phyloP scores from a whole-genome alignment of 2,113 vertebrate species.

The Hippolais icterina region DNA sequence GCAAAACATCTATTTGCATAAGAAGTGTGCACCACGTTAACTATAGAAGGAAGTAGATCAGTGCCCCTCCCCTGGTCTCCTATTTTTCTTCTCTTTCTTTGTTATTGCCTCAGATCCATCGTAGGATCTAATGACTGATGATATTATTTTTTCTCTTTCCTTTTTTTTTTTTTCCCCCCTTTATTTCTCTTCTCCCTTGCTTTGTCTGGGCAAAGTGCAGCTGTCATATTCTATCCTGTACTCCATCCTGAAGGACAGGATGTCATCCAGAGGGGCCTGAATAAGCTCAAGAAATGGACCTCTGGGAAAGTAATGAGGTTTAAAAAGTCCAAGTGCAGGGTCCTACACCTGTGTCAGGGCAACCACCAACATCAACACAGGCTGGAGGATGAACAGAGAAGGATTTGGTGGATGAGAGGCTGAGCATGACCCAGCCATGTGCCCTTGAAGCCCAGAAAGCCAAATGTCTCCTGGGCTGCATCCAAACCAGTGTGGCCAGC shows the following conservation, averaged over 20 bases:
- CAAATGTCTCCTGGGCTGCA: accelerated
- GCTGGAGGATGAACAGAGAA: background rate
- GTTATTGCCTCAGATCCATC: background rate
- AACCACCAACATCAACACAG: background rate
- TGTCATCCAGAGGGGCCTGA: background rate
- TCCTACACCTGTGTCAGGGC: background rate
- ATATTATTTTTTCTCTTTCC: background rate
- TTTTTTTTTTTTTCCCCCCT: background rate
- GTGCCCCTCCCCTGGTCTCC: background rate
- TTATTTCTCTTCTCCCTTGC: background rate
- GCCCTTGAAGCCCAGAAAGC: background rate
- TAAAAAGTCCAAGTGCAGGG: background rate
- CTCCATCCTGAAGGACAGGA: background rate
- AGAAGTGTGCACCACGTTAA: background rate
- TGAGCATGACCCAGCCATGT: background rate
- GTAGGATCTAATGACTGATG: background rate
- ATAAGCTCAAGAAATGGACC: background rate
- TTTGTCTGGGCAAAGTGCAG: background rate
- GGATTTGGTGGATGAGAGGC: background rate
- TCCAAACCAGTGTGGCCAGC: accelerated
- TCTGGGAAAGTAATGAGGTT: background rate
- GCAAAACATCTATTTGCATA: accelerated
- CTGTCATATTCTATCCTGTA: background rate
- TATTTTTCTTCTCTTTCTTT: background rate
- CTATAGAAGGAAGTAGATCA: background rate